phyloP scores from a whole-genome alignment of 2,113 vertebrate species.

The Anguilla rostrata region DNA sequence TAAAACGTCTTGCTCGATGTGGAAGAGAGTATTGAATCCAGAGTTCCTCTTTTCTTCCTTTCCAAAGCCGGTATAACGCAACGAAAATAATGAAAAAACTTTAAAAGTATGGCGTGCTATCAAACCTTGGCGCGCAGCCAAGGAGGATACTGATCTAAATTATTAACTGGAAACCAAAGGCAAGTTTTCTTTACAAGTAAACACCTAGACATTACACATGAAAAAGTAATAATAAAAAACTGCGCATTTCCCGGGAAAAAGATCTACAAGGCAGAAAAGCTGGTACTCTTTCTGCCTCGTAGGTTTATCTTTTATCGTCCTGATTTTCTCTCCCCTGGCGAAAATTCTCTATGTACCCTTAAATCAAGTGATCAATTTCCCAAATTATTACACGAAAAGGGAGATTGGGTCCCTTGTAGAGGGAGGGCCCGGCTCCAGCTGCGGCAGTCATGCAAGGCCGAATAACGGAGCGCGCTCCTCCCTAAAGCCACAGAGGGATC shows the following conservation, averaged over 20 bases:
- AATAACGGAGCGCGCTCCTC: neutral
- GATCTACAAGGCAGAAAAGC: neutral
- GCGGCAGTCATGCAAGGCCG: neutral
- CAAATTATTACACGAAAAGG: neutral
- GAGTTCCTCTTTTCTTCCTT: neutral
- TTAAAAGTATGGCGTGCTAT: constrained; percentile 3
- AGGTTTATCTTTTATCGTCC: neutral
- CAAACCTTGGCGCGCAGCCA: neutral
- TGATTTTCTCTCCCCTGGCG: neutral
- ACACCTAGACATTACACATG: neutral
- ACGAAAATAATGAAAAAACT: constrained; percentile 2
- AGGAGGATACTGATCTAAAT: neutral
- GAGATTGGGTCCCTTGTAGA: neutral
- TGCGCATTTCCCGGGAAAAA: neutral
- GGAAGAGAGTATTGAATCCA: neutral
- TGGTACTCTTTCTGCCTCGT: neutral
- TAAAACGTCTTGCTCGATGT: neutral
- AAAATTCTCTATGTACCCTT: neutral
- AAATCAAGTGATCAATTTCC: constrained; percentile 6
- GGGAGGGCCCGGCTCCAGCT: neutral
- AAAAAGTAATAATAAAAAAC: neutral
- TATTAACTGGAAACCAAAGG: neutral
- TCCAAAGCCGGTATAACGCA: neutral
- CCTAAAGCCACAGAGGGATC: neutral
- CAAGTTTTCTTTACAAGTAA: constrained; percentile 4